phyloP scores from a whole-genome alignment of 2,113 vertebrate genomes.

The Thamnaconus septentrionalis region DNA sequence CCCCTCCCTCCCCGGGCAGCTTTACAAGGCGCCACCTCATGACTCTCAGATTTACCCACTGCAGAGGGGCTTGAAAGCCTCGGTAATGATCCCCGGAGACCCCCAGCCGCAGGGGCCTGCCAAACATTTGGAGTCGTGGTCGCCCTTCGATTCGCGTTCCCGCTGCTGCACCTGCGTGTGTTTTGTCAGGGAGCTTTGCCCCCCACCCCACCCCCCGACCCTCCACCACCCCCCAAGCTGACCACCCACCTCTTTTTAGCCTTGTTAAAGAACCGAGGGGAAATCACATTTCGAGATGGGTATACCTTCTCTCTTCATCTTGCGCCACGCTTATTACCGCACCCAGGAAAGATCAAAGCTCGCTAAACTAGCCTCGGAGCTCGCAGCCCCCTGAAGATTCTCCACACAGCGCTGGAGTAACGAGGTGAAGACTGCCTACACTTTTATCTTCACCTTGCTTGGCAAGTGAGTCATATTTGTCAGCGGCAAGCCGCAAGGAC shows the following conservation, averaged over 20 bases:
- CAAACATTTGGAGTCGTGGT: slow-evolving; percentile 35
- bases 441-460: slow-evolving; percentile 65
- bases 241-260: slow-evolving; percentile 65
- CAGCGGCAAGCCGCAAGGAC: slow-evolving; percentile 17
- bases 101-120: slow-evolving; percentile 25
- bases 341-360: slow-evolving; percentile 73
- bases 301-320: slow-evolving; percentile 53
- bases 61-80: slow-evolving; percentile 2
- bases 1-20: slow-evolving; percentile 1
- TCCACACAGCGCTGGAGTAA: slow-evolving; percentile 63
- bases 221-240: slow-evolving; percentile 44
- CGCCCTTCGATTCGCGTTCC: slow-evolving; percentile 33
- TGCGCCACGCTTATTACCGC: slow-evolving; percentile 59
- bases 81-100: slow-evolving; percentile 19
- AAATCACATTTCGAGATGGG: slow-evolving; percentile 66
- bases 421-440: slow-evolving; percentile 61
- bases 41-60: slow-evolving; percentile 22
- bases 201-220: too few species aligned
- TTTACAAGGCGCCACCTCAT: not conserved
- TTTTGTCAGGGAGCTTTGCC: not conserved
- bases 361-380: slow-evolving; percentile 62
- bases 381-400: slow-evolving; percentile 61
- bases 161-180: slow-evolving; percentile 12
- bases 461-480: slow-evolving; percentile 61
- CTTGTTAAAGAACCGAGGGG: slow-evolving; percentile 56